A percentile compares a stretch with the other conserved stretches of the same genome.
Conservation (phyloP, 2,888 invertebrate species). For the Sarcophaga subvicina region DNA sequence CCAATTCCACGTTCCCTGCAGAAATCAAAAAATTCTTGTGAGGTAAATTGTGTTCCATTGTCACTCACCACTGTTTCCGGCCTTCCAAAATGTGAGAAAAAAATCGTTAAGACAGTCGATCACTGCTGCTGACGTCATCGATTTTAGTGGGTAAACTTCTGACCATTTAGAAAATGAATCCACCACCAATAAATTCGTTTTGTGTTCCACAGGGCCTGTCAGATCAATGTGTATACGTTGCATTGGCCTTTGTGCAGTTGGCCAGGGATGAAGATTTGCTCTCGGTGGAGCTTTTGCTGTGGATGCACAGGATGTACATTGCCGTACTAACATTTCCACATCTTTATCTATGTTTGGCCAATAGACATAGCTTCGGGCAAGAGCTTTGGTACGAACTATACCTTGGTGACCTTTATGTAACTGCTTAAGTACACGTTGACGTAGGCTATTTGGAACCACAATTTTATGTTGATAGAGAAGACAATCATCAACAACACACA, state of each 20-base stretch:
- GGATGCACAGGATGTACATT: constrained; percentile 28
- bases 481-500: too few species aligned
- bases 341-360: constrained; percentile 73
- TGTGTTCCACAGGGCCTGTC: constrained; percentile 49
- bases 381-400: constrained; percentile 68
- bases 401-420: constrained; percentile 72
- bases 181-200: constrained; percentile 40
- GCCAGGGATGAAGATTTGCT: constrained; percentile 41
- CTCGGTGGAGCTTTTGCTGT: constrained; percentile 26
- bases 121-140: constrained; percentile 40
- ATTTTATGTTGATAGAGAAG: constrained; percentile 16
- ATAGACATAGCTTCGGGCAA: constrained; percentile 40
- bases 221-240: constrained; percentile 54
- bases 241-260: constrained; percentile 41
- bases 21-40: constrained; percentile 58
- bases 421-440: constrained; percentile 55
- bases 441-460: constrained; percentile 18
- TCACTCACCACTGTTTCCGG: constrained; percentile 27
- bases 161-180: constrained; percentile 62
- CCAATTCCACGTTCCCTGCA: constrained; percentile 56
- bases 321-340: constrained; percentile 57
- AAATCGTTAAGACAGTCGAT: constrained; percentile 41
- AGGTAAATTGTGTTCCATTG: constrained; percentile 66
- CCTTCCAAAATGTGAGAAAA: constrained; percentile 34
- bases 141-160: constrained; percentile 41